Evolutionary conservation across 2,888 invertebrate genomes (phyloP), one percentile per base, ranked within the genome.

Genomic region (Volucella inflata): DNA sequence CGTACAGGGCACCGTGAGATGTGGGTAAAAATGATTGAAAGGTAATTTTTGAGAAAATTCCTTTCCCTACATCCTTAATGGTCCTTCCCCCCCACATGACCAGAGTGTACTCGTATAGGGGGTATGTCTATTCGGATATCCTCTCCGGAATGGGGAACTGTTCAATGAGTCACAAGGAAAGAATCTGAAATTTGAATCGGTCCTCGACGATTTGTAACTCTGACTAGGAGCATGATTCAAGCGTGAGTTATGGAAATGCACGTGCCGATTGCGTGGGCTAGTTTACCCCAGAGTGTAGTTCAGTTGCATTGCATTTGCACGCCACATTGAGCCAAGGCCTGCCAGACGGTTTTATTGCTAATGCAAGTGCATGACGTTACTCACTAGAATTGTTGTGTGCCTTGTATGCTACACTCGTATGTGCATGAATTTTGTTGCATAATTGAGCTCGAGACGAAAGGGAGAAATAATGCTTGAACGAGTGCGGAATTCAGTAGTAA

Each of bases 401-500:
- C 30, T 30, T 30, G 30, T 30, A 30, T 30, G 30, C 30, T 30
- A 0, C 6, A 30, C 6, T 30, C 30, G 30, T 30, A 30, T 30
- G 30, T 30, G 6, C 30, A 30, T 30, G 30, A 30, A 30, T 65
- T 44, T 46, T 75, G 60, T 64, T 83, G 67, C 57, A 76, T 72
- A 72, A 85, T 85, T 81, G 81, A 81, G 76, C 72, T 62, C 6
- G 6, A 6, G 21, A 60, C 68, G 71, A 76, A 68, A 70, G 10
- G 84, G 70, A 50, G n/a, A 8, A 16, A 21, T 2, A 11, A 48
- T 38, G 71, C 50, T 40, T 55, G 65, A 79, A 50, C 55, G 81
- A 72, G 76, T 85, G 81, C 53, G 81, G 81, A 85, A 81, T 77
- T 53, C 77, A 67, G 81, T 77, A 81, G 85, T 85, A 81, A 85